phyloP scores from a whole-genome alignment of 2,888 invertebrate genomes.

The Andrena camellia region DNA sequence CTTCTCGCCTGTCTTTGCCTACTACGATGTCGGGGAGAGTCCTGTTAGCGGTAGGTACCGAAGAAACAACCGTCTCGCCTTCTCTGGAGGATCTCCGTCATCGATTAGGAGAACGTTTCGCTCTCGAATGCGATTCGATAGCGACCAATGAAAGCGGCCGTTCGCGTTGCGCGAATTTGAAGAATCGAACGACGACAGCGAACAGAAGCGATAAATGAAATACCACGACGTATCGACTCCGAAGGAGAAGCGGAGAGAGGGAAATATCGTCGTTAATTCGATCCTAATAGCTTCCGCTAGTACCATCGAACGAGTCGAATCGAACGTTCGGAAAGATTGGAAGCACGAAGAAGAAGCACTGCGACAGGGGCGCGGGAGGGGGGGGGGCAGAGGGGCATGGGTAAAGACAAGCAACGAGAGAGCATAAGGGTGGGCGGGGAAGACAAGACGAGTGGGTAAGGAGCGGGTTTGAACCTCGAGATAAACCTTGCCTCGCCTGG shows the following conservation, averaged over 20 bases:
- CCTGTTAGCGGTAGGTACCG: slow-evolving; percentile 16
- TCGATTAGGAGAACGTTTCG: slow-evolving; percentile 29
- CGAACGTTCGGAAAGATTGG: slow-evolving; percentile 66
- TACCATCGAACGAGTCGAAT: slow-evolving; percentile 57
- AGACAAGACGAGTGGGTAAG: slow-evolving; percentile 68
- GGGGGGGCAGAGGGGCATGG: slow-evolving; percentile 27
- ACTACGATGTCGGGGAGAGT: slow-evolving; percentile 41
- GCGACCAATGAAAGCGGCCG: background rate
- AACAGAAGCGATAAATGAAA: background rate
- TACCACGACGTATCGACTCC: slow-evolving; percentile 1
- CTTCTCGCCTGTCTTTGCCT: slow-evolving; percentile 61
- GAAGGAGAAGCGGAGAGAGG: background rate
- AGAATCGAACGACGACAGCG: background rate
- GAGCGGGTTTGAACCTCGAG: slow-evolving; percentile 78
- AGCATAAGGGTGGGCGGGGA: slow-evolving; percentile 28
- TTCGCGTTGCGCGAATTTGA: background rate
- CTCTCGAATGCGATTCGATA: background rate
- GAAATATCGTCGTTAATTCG: slow-evolving; percentile 38
- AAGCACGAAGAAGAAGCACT: slow-evolving; percentile 35
- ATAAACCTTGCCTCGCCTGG: slow-evolving; percentile 84
- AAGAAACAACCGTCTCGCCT: slow-evolving; percentile 15
- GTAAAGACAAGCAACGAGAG: slow-evolving; percentile 59
- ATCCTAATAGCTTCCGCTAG: slow-evolving; percentile 30
- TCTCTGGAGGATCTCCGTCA: background rate
- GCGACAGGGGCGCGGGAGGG: slow-evolving; percentile 18